Evolutionary conservation across 2,888 invertebrate genomes (phyloP).

Genomic region (Congeria kusceri): DNA sequence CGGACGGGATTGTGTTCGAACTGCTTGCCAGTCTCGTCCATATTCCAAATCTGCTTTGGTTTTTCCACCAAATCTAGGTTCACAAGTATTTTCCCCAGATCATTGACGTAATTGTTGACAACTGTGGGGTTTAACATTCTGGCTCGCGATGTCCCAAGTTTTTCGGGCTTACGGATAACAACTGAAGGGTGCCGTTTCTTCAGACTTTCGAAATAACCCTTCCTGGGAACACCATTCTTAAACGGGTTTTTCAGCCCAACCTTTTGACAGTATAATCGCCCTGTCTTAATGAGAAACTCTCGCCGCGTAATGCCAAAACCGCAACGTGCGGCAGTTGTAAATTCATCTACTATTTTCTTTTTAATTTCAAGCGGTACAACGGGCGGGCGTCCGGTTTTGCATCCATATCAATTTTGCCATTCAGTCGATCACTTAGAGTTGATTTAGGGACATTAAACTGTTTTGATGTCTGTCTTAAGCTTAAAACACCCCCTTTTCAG

Average conservation of each 20-base stretch:
- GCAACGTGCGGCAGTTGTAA: background rate
- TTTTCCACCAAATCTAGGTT: background rate
- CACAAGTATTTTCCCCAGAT: background rate
- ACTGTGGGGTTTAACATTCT: background rate
- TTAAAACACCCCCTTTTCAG: too few species aligned
- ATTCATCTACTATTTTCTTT: background rate
- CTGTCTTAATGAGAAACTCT: background rate
- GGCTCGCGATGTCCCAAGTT: background rate
- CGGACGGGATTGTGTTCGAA: slow-evolving; percentile 41
- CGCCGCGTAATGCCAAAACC: background rate
- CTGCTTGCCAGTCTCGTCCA: slow-evolving; percentile 37
- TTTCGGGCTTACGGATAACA: background rate
- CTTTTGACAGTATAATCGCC: background rate
- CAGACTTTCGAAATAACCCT: background rate
- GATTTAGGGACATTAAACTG: background rate
- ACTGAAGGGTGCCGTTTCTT: background rate
- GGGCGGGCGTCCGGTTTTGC: background rate
- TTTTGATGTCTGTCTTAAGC: background rate
- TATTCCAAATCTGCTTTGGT: slow-evolving; percentile 26
- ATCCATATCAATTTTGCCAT: background rate
- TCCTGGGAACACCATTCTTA: background rate
- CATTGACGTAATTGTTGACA: background rate
- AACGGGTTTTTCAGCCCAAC: background rate
- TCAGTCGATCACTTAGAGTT: background rate
- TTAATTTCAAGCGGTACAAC: background rate